Evolutionary conservation across 2,113 vertebrate genomes (phyloP).

Genomic region (Hydrochoerus hydrochaeris): DNA sequence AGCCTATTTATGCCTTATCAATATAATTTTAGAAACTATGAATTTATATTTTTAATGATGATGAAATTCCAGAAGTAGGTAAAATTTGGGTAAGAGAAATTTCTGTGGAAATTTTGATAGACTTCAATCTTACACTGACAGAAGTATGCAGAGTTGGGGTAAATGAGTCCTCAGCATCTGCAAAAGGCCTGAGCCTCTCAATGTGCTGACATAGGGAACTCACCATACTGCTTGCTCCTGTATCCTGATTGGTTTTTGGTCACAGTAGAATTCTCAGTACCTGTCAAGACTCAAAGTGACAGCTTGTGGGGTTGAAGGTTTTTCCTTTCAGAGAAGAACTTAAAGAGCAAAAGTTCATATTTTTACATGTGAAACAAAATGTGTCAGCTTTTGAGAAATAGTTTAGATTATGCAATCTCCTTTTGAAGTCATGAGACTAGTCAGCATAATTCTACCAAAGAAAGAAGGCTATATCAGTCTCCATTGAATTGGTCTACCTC

Average conservation of each 20-base stretch:
- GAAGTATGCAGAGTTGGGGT: background rate
- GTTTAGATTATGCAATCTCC: background rate
- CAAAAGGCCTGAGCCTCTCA: background rate
- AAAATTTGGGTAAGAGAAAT: conserved; percentile 41
- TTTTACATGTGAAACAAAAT: conserved; percentile 23
- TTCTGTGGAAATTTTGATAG: background rate
- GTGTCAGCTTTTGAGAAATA: background rate
- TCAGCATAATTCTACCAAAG: background rate
- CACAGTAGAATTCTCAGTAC: background rate
- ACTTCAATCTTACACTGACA: background rate
- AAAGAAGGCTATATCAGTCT: background rate
- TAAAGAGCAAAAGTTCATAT: background rate
- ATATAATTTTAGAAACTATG: background rate
- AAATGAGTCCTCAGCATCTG: background rate
- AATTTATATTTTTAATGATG: conserved; percentile 4
- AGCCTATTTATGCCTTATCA: background rate
- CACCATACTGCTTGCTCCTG: background rate
- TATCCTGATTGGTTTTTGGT: background rate
- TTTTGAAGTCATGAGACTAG: background rate
- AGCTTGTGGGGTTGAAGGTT: background rate
- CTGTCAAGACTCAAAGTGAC: background rate
- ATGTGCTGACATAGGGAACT: background rate
- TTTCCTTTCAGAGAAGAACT: background rate
- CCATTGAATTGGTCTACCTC: background rate
- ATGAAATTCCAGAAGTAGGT: background rate